phyloP scores from a whole-genome alignment of 2,888 invertebrate genomes.

The Oscheius onirici region DNA sequence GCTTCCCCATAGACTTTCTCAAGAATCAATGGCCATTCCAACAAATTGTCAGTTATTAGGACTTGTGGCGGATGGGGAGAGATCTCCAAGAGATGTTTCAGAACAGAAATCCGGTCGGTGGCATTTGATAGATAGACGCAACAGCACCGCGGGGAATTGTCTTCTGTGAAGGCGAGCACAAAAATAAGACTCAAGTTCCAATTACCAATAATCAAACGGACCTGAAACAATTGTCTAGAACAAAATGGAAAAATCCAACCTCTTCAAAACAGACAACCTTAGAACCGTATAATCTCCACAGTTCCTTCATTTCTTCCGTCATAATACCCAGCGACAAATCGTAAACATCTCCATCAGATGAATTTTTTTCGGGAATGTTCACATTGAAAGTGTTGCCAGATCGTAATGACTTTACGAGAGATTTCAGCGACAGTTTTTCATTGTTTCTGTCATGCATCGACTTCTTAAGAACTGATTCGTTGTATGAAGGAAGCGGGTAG shows the following conservation, averaged over 20 bases:
- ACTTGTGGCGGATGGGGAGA: slow-evolving; percentile 28
- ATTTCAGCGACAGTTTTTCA: slow-evolving; percentile 27
- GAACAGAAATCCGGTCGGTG: not conserved
- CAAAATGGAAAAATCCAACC: slow-evolving; percentile 20
- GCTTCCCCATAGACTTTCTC: slow-evolving; percentile 25
- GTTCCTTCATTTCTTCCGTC: slow-evolving; percentile 31
- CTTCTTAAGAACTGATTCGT: slow-evolving; percentile 3
- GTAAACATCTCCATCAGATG: not conserved
- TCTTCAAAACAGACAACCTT: slow-evolving; percentile 33
- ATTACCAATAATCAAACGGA: slow-evolving; percentile 34
- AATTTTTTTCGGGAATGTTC: not conserved
- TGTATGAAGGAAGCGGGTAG: slow-evolving; percentile 13
- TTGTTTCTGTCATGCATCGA: slow-evolving; percentile 28
- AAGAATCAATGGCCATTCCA: slow-evolving; percentile 30
- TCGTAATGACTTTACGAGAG: not conserved
- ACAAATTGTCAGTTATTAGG: slow-evolving; percentile 35
- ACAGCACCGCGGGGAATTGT: slow-evolving; percentile 26
- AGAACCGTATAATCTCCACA: slow-evolving; percentile 25
- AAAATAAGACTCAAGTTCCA: slow-evolving; percentile 32
- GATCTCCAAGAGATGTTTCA: slow-evolving; percentile 8
- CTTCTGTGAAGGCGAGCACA: slow-evolving; percentile 22
- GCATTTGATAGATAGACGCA: slow-evolving; percentile 25
- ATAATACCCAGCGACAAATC: slow-evolving; percentile 31
- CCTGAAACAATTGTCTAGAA: slow-evolving; percentile 13
- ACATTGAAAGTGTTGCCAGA: slow-evolving; percentile 25